A percentile compares a stretch with the other conserved stretches of the same genome.
These are phyloP conservation scores for Aricia artaxerxes DNA, from an alignment of 2,888 invertebrate species.

Conservation along the genomic window DNA sequence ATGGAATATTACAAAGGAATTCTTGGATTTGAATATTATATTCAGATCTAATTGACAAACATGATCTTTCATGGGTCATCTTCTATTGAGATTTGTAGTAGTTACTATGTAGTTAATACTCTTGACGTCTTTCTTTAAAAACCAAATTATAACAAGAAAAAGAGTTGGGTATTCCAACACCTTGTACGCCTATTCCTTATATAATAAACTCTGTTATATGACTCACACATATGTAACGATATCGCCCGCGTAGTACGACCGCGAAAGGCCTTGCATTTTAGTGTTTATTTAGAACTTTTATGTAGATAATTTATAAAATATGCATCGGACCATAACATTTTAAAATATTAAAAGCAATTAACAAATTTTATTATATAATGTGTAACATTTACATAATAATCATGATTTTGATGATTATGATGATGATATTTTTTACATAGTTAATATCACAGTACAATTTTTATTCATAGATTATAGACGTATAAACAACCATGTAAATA, in stretches of 20 bases:
- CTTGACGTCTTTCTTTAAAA: no score
- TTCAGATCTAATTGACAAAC: background rate
- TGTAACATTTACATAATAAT: background rate
- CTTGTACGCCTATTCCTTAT: no score
- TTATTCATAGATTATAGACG: background rate
- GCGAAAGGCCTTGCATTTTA: constrained; percentile 1
- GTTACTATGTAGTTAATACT: no score
- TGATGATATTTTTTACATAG: background rate
- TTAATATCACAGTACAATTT: background rate
- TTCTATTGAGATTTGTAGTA: no score
- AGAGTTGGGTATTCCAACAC: no score
- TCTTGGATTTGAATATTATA: background rate
- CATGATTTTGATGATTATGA: background rate
- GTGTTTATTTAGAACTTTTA: background rate
- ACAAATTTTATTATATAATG: background rate
- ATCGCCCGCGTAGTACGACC: background rate
- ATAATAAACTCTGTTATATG: no score
- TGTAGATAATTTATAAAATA: background rate
- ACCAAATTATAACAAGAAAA: no score
- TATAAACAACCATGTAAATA: no score
- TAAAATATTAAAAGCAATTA: constrained; percentile 3
- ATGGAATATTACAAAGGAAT: background rate
- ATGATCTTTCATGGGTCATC: no score
- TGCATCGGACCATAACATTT: background rate
- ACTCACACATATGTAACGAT: no score